Evolutionary conservation across 2,113 vertebrate species (phyloP).

Genomic region (Lophura nycthemera): DNA sequence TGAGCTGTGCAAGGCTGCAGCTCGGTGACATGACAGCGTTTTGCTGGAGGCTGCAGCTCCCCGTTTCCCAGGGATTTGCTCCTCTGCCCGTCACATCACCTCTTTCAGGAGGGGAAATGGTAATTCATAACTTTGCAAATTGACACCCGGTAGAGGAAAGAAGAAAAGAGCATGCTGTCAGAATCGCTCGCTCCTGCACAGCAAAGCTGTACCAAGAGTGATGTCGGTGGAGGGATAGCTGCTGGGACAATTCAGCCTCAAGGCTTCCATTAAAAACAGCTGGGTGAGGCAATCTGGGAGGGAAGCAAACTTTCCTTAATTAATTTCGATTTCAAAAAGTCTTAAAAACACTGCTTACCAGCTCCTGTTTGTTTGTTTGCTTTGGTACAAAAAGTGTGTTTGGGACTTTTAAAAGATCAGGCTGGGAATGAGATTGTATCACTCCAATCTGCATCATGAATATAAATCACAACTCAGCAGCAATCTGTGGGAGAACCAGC

Average conservation of each 20-base stretch:
- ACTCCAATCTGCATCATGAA: not conserved
- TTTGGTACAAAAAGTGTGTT: not conserved
- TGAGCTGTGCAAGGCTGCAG: accelerated
- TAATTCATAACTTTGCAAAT: not conserved
- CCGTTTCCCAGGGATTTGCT: not conserved
- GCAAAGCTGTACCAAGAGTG: not conserved
- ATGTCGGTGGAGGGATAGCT: not conserved
- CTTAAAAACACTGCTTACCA: not conserved
- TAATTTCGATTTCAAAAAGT: not conserved
- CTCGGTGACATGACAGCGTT: not conserved
- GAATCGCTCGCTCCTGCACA: not conserved
- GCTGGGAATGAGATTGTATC: not conserved
- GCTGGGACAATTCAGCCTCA: not conserved
- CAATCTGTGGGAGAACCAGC: not conserved
- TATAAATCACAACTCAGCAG: not conserved
- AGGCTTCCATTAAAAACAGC: not conserved
- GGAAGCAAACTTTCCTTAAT: not conserved
- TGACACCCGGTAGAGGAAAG: not conserved
- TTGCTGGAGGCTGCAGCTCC: not conserved
- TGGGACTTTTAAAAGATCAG: not conserved
- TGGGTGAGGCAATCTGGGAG: not conserved
- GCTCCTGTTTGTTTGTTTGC: not conserved
- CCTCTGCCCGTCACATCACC: not conserved
- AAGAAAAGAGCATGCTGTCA: not conserved
- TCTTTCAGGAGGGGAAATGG: not conserved